Percentiles rank a stretch among this genome's conserved stretches.
Conservation (phyloP, 2,113 vertebrate genomes). For the Petroica traversi region DNA sequence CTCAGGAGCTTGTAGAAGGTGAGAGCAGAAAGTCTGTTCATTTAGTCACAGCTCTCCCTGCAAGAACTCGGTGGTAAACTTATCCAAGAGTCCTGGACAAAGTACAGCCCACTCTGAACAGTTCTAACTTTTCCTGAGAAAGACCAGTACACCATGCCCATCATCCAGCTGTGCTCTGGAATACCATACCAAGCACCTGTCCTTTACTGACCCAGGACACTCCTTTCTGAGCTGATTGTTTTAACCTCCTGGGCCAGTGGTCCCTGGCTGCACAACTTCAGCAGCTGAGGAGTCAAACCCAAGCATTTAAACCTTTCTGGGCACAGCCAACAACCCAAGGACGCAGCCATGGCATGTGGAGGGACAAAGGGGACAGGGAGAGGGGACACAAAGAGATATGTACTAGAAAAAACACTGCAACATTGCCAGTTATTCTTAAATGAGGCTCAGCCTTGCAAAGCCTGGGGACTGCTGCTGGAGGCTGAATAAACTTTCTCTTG, state of each 20-base stretch:
- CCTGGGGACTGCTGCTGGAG: background rate
- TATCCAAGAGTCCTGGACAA: background rate
- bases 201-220: background rate
- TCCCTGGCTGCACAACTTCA: background rate
- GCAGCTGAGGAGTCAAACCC: background rate
- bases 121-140: background rate
- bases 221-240: background rate
- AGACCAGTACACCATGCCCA: accelerated
- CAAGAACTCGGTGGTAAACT: background rate
- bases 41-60: background rate
- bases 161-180: background rate
- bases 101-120: background rate
- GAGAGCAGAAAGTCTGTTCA: background rate
- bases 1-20: background rate
- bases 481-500: background rate
- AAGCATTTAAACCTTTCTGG: background rate
- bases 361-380: background rate
- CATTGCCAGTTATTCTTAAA: background rate
- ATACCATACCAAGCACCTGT: background rate
- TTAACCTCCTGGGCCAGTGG: background rate
- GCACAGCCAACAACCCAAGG: accelerated
- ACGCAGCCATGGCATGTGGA: background rate
- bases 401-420: background rate
- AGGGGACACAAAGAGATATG: background rate
- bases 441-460: background rate